Conservation (phyloP, 2,888 invertebrate genomes). For the Athrips mouffetella region DNA sequence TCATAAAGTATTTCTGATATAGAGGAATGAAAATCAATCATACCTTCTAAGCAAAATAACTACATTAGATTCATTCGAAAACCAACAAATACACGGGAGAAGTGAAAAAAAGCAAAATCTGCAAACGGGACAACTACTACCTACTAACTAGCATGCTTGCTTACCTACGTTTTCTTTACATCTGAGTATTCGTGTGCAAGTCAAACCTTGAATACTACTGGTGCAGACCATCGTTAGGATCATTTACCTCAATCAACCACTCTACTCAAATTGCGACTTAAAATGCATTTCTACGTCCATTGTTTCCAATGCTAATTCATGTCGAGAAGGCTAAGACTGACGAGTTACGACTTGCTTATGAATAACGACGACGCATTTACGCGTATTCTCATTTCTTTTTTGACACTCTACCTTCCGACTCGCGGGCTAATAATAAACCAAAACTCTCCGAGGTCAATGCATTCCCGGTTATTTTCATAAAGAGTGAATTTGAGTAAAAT, state of each 20-base stretch:
- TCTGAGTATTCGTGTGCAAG: neutral
- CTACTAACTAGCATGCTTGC: too few relatives aligned
- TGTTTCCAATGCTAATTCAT: neutral
- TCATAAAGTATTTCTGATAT: too few relatives aligned
- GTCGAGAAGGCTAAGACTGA: too few relatives aligned
- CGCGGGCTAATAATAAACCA: constrained; percentile 4
- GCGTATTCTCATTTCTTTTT: neutral
- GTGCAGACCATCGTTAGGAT: constrained; percentile 18
- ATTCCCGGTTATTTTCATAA: constrained; percentile 6
- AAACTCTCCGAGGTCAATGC: neutral
- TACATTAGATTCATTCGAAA: too few relatives aligned
- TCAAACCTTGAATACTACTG: neutral
- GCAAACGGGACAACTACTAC: too few relatives aligned
- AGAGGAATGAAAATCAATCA: too few relatives aligned
- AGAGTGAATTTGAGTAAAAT: neutral
- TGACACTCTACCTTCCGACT: neutral
- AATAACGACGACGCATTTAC: neutral
- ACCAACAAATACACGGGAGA: too few relatives aligned
- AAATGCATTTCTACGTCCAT: constrained; percentile 4
- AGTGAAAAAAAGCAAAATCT: too few relatives aligned
- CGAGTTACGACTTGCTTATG: too few relatives aligned
- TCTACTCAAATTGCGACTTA: constrained; percentile 26
- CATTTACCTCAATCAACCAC: constrained; percentile 45
- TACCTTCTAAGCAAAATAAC: too few relatives aligned
- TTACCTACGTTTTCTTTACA: neutral